Evolutionary conservation across 1,140 invertebrate genomes (phyloP).

Genomic region (Pseudomyrmex cubaensis): DNA sequence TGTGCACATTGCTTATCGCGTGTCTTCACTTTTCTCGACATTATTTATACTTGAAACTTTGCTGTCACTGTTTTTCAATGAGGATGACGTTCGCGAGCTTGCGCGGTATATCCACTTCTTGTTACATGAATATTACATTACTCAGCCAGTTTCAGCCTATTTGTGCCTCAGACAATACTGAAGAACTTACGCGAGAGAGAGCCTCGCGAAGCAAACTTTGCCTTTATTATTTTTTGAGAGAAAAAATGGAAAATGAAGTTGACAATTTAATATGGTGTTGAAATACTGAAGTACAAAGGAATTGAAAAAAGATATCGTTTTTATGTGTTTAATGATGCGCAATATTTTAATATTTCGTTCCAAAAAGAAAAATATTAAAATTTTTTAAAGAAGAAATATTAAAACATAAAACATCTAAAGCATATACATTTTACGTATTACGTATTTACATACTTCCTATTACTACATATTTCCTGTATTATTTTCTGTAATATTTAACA

Average conservation of each 20-base stretch:
- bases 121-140: constrained; percentile 41
- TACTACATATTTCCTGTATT: too few species aligned
- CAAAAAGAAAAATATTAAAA: too few species aligned
- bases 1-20: constrained; percentile 40
- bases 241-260: neutral
- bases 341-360: too few species aligned
- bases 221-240: neutral
- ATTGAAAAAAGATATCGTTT: neutral
- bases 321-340: too few species aligned
- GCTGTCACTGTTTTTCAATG: constrained; percentile 48
- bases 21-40: constrained; percentile 36
- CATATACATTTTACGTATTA: too few species aligned
- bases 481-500: too few species aligned
- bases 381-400: too few species aligned
- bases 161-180: constrained; percentile 24
- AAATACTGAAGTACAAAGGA: neutral
- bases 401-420: too few species aligned
- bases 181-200: constrained; percentile 17
- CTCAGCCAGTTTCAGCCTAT: constrained; percentile 33
- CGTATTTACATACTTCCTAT: too few species aligned
- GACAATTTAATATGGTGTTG: neutral
- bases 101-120: neutral
- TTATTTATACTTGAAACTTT: constrained; percentile 48
- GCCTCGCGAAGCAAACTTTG: constrained; percentile 5
- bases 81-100: neutral